Evolutionary conservation across 1,140 invertebrate genomes (phyloP), one percentile per base, ranked within the genome.

Genomic region (Scaptomyza pallida): DNA sequence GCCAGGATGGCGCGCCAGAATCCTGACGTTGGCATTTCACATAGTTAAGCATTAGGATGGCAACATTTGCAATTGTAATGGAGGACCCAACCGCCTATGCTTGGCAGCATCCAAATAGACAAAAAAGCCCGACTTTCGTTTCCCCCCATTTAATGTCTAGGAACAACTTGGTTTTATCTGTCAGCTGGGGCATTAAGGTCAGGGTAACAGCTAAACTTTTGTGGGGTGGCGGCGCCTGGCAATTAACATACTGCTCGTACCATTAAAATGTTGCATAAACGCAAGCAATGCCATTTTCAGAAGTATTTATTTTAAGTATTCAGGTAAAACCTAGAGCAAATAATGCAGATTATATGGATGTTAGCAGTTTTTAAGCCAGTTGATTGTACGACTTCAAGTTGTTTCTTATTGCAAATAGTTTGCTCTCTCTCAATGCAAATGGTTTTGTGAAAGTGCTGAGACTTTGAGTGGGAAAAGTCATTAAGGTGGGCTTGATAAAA

Each of bases 51-150:
- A 81, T 86, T 81, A 72, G 81, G 81, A 75, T 81, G 81, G 77
- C 81, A 86, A 62, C 82, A 86, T 86, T 86, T 86, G 82, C 81
- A 86, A 86, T 86, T 86, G 82, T 82, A 86, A 86, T 86, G 78
- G 63, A 41, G 30, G 26, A 9, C n/a, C n/a, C 26, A 8, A 43
- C 69, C 21, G 43, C 65, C 48, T 60, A 50, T 68, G 44, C 26
- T 56, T 73, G 54, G 59, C 33, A 45, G 43, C 44, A 30, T 43
- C 44, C 21, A 9, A 30, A 30, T 12, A 40, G 3, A 17, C 17
- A 12, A 37, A 3, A 37, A 37, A 9, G 6, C 26, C 26, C 8
- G 40, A 40, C 19, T 2, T 3, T 19, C 13, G 4, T 15, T 10
- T 1, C 1, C 5, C 13, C 12, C 0, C 23, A n/a, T n/a, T 12